Evolutionary conservation across 2,113 vertebrate genomes (phyloP), one percentile per base, ranked within the genome.

Genomic region (Engystomops pustulosus): DNA sequence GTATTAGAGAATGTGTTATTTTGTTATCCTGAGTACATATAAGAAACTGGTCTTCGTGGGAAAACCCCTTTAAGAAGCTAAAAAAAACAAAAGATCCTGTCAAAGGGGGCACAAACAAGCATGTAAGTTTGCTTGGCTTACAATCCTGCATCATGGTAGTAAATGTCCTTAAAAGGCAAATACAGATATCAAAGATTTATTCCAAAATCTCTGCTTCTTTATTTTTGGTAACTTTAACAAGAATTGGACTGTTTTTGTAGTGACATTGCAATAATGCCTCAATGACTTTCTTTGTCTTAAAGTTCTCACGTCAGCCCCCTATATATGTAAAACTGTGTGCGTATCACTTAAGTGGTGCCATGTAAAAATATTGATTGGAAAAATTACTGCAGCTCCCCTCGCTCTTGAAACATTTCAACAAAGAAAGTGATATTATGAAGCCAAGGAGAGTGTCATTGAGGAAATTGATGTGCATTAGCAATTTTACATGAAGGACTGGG

Each of bases 391-490:
- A 18, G 71, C 82, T 75, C 81, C 47, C 65, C 69, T 78, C 75
- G 69, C 80, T 51, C 72, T 49, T 68, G 81, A 84, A 76, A 77
- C 58, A 84, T 84, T 84, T 84, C 41, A 84, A 69, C 60, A 84
- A 84, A 84, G 82, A 78, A 69, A 78, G 58, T 45, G 72, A 77
- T 41, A 45, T 76, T 84, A 67, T 38, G 45, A 55, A 78, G 82
- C 82, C 82, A 84, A 84, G 82, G 47, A 84, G 49, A 84, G 74
- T 84, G 82, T 65, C 74, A 84, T 77, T 68, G 82, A 78, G 82
- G 25, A 84, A 84, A 77, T 84, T 84, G 45, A 84, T 84, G 82
- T 84, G 74, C 82, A 84, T 84, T 84, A 84, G 74, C 74, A 53
- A 75, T 68, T 78, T 84, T 84, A 78, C 38, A 84, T 49, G 72